Percentiles rank a stretch among this genome's conserved stretches.
phyloP scores from a whole-genome alignment of 2,113 vertebrate genomes.

The Argyrosomus japonicus region DNA sequence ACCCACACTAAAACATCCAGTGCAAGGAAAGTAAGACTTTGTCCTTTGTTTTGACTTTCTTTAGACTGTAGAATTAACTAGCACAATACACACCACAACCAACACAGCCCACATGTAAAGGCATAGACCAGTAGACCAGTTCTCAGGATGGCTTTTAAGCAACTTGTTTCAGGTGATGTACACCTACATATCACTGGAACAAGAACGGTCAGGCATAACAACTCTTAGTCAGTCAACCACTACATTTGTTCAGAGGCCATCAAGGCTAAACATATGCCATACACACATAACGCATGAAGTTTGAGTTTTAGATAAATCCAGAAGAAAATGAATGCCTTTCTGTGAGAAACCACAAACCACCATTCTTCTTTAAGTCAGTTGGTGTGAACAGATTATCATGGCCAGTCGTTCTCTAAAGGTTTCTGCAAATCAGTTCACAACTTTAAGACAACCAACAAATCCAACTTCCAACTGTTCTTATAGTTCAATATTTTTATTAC shows the following conservation, averaged over 20 bases:
- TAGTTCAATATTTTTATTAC: not conserved
- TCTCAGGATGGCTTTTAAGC: not conserved
- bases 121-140: not conserved
- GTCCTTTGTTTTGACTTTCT: constrained; percentile 15
- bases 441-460: not conserved
- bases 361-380: not conserved
- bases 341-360: too few relatives aligned
- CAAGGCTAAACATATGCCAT: not conserved
- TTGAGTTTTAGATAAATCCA: too few relatives aligned
- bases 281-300: too few relatives aligned
- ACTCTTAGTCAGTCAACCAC: too few relatives aligned
- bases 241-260: not conserved
- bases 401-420: not conserved
- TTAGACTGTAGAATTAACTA: constrained; percentile 6
- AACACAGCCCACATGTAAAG: not conserved
- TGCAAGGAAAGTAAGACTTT: constrained; percentile 16
- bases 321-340: too few relatives aligned
- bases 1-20: constrained; percentile 40
- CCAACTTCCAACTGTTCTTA: not conserved
- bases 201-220: too few relatives aligned
- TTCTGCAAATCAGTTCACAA: not conserved
- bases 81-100: not conserved
- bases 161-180: not conserved
- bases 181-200: too few relatives aligned
- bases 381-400: not conserved